Conservation (phyloP, 1,140 invertebrate species). For the Lasaia peninsularis region DNA sequence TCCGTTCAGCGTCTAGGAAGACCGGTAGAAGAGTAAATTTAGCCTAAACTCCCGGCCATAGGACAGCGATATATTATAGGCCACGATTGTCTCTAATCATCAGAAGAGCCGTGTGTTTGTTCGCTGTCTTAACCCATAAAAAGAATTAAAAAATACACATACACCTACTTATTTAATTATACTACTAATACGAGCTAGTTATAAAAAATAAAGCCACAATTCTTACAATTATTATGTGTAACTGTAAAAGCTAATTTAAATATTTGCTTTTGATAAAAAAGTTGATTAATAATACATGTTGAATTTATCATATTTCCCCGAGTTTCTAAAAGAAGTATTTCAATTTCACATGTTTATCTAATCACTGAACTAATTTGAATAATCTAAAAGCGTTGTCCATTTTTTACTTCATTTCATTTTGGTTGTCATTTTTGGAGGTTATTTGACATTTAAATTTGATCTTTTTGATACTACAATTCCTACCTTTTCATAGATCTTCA, state of each 20-base stretch:
- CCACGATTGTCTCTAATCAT: too few relatives aligned
- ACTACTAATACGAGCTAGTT: too few relatives aligned
- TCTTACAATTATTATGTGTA: neutral
- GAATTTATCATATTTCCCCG: slow-evolving; percentile 9
- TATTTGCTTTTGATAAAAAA: neutral
- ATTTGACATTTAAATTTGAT: neutral
- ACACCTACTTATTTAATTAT: too few relatives aligned
- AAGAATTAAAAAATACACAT: too few relatives aligned
- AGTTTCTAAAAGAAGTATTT: neutral
- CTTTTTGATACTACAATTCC: neutral
- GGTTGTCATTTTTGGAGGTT: neutral
- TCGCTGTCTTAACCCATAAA: too few relatives aligned
- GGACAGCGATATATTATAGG: too few relatives aligned
- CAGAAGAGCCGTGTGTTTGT: too few relatives aligned
- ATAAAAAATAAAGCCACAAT: too few relatives aligned
- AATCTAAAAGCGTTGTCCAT: neutral
- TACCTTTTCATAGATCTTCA: too few relatives aligned
- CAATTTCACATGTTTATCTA: neutral
- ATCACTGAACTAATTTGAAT: neutral
- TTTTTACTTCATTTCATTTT: neutral
- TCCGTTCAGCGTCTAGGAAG: too few relatives aligned
- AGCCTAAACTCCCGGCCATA: too few relatives aligned
- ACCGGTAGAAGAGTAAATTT: too few relatives aligned
- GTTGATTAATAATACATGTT: neutral
- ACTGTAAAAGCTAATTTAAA: neutral